Evolutionary conservation across 1,140 invertebrate genomes (phyloP), one percentile per base, ranked within the genome.

Genomic region (Dryas iulia): DNA sequence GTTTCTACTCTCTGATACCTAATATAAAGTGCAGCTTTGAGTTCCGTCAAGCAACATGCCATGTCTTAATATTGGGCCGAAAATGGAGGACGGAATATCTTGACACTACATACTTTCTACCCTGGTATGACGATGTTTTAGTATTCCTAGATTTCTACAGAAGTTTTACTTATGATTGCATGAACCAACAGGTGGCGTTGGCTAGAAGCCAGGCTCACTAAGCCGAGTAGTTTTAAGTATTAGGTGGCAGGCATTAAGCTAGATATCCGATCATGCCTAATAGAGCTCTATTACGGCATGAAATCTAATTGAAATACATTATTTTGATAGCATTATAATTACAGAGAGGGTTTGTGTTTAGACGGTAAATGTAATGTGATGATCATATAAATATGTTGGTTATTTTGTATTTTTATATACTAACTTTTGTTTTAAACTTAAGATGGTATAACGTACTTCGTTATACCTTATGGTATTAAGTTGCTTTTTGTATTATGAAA

Each of bases 101-200:
- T n/a, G n/a, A n/a, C n/a, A n/a, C n/a, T n/a, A n/a, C n/a, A n/a
- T n/a, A n/a, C n/a, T n/a, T n/a, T n/a, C n/a, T n/a, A n/a, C n/a
- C n/a, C n/a, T n/a, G n/a, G n/a, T n/a, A n/a, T n/a, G n/a, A n/a
- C n/a, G n/a, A n/a, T n/a, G n/a, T n/a, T n/a, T n/a, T n/a, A n/a
- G 6, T 25, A 26, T 6, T 47, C 58, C 28, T 18, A 57, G 14
- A 58, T 31, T 58, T 10, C 33, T 54, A 59, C 21, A 8, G 35
- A 21, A 66, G 54, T 26, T 65, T 65, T 31, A 47, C 63, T 66
- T 47, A 47, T 66, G 33, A 66, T 21, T 23, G 12, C 52, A 31
- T 61, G 60, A 56, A 72, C 76, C 84, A 86, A 86, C 84, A 86
- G 84, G 84, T 86, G 74, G 68, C 63, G 74, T 66, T 86, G 84